Conservation (phyloP, 1,140 invertebrate species). For the Drosophila nannoptera region DNA sequence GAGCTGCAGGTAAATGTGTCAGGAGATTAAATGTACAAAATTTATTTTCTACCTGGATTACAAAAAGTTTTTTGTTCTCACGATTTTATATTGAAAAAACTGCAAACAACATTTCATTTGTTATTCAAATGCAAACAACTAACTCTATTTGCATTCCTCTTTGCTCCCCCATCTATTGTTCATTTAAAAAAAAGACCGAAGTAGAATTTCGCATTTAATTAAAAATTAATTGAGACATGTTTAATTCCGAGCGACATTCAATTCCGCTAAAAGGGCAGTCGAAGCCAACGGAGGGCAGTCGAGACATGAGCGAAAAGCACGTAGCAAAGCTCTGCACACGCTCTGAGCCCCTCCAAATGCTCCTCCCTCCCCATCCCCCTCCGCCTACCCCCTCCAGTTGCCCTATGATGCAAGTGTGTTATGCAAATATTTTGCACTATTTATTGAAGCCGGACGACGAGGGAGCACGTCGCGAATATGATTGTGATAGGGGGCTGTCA, state of each 20-base stretch:
- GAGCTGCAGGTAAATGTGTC: neutral
- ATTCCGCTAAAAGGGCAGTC: conserved; percentile 4
- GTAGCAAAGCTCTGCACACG: conserved; percentile 18
- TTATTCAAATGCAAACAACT: conserved; percentile 7
- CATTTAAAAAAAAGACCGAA: neutral
- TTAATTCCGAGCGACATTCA: conserved; percentile 43
- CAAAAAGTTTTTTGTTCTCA: neutral
- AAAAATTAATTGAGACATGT: conserved; percentile 54
- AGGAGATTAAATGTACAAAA: conserved; percentile 10
- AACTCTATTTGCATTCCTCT: neutral
- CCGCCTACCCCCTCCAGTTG: neutral
- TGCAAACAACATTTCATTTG: neutral
- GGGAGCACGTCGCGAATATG: conserved; percentile 8
- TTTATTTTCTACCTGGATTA: conserved; percentile 7
- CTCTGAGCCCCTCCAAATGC: neutral
- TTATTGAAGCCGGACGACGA: too few species aligned
- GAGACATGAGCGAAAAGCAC: conserved; percentile 53
- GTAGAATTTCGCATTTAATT: conserved; percentile 48
- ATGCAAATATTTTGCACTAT: conserved; percentile 59
- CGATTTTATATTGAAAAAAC: neutral
- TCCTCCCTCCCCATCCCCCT: neutral
- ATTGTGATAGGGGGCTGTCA: conserved; percentile 5
- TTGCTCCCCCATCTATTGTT: neutral
- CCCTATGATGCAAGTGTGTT: conserved; percentile 9
- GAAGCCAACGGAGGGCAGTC: conserved; percentile 27